These are phyloP conservation scores for Lineus longissimus DNA, from an alignment of 1,140 invertebrate species.

Conservation along the genomic window DNA sequence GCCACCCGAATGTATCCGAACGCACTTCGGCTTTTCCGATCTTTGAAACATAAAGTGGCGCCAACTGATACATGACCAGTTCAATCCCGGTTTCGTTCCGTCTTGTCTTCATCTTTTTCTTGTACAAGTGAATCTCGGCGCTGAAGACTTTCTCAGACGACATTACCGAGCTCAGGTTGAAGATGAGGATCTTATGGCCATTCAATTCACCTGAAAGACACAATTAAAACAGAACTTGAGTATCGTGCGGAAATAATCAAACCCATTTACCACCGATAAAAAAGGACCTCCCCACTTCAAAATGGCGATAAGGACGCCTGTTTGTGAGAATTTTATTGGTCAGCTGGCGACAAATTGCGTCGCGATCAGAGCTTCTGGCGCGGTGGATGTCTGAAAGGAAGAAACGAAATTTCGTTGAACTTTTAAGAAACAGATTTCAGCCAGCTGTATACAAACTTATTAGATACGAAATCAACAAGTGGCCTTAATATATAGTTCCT, in stretches of 20 bases:
- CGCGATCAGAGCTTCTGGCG: too few species aligned
- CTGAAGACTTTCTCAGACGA: slow-evolving; percentile 40
- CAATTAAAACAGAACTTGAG: slow-evolving; percentile 12
- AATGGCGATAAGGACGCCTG: too few species aligned
- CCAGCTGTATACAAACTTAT: too few species aligned
- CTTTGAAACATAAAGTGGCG: slow-evolving; percentile 32
- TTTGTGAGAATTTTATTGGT: too few species aligned
- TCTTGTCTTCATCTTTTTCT: slow-evolving; percentile 29
- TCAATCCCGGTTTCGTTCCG: slow-evolving; percentile 25
- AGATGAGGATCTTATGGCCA: slow-evolving; percentile 44
- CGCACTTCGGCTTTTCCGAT: slow-evolving; percentile 30
- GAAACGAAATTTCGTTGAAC: too few species aligned
- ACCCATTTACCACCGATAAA: too few species aligned
- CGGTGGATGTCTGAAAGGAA: too few species aligned
- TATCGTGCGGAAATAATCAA: not conserved
- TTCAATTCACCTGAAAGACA: slow-evolving; percentile 38
- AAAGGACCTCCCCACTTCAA: too few species aligned
- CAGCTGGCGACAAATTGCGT: too few species aligned
- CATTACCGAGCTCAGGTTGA: slow-evolving; percentile 47
- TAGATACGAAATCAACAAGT: too few species aligned
- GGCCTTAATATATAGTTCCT: too few species aligned
- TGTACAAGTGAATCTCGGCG: slow-evolving; percentile 51
- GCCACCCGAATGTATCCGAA: slow-evolving; percentile 36
- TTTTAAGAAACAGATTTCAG: too few species aligned
- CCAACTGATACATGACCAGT: slow-evolving; percentile 39